Evolutionary conservation across 2,797 vertebrate species (phyloP).

Genomic region (Thripadectes ignobilis): DNA sequence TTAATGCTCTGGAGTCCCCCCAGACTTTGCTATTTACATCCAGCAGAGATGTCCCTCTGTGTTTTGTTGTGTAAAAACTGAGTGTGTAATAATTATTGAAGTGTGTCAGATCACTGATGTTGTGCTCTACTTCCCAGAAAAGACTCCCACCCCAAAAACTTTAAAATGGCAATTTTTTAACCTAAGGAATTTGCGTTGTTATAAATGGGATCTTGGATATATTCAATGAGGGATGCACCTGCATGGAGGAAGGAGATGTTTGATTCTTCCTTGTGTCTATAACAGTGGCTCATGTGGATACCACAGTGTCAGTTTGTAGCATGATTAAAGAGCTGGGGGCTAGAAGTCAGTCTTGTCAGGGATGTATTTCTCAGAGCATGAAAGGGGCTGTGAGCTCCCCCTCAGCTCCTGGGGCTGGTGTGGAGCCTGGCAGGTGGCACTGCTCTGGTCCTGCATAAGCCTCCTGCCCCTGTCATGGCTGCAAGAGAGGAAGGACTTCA

Average conservation of each 20-base stretch:
- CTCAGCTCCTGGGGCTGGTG: not conserved
- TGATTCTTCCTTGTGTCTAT: not conserved
- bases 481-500: not conserved
- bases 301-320: not conserved
- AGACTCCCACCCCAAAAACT: not conserved
- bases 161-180: not conserved
- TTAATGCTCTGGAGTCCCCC: not conserved
- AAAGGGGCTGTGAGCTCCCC: not conserved
- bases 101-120: not conserved
- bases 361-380: rapidly evolving
- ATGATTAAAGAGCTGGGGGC: not conserved
- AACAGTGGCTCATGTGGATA: not conserved
- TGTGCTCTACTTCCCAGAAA: not conserved
- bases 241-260: not conserved
- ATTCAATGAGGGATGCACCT: not conserved
- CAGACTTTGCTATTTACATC: not conserved
- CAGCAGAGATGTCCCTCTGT: not conserved
- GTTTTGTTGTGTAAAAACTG: not conserved
- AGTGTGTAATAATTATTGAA: not conserved
- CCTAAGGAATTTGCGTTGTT: not conserved
- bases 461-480: rapidly evolving
- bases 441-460: not conserved
- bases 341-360: not conserved
- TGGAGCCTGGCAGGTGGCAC: not conserved
- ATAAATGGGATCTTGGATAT: not conserved